Percentiles rank a stretch among this genome's conserved stretches.
Evolutionary conservation across 2,113 vertebrate species (phyloP).

Genomic region (Theristicus caerulescens): DNA sequence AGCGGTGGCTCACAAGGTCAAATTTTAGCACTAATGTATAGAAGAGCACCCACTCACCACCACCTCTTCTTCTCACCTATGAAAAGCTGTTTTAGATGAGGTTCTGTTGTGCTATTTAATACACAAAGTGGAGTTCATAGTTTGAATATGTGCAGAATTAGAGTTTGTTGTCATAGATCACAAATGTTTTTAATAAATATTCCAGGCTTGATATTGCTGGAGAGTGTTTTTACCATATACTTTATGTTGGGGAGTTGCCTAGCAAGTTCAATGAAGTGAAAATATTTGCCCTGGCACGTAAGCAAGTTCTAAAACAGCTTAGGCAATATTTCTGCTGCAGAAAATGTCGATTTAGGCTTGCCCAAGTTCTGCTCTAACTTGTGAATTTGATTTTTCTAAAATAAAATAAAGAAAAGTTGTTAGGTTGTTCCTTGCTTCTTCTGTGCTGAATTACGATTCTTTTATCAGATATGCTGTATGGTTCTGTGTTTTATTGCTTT

Average conservation of each 20-base stretch:
- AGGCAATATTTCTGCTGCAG: slow-evolving; percentile 11
- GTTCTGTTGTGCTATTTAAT: neutral
- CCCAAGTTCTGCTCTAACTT: neutral
- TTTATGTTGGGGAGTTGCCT: slow-evolving; percentile 9
- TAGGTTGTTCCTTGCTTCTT: neutral
- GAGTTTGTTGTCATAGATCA: slow-evolving; percentile 4
- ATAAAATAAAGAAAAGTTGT: neutral
- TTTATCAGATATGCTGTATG: neutral
- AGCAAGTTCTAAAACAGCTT: slow-evolving; percentile 21
- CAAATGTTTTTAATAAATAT: slow-evolving; percentile 48
- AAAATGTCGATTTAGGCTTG: neutral
- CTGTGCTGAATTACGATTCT: neutral
- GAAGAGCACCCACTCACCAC: neutral
- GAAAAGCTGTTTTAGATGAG: neutral
- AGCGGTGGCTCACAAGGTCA: slow-evolving; percentile 2
- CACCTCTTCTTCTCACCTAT: neutral
- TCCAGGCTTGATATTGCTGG: neutral
- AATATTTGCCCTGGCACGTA: slow-evolving; percentile 56
- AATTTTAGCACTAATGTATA: neutral
- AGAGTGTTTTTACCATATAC: neutral
- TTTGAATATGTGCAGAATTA: neutral
- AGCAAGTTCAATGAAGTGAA: slow-evolving; percentile 45
- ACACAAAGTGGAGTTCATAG: neutral
- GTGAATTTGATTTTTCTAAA: neutral
- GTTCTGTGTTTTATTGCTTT: neutral